Percentiles rank a stretch among this genome's conserved stretches.
phyloP scores from a whole-genome alignment of 2,888 invertebrate genomes.

The Cryptus viduatorius region DNA sequence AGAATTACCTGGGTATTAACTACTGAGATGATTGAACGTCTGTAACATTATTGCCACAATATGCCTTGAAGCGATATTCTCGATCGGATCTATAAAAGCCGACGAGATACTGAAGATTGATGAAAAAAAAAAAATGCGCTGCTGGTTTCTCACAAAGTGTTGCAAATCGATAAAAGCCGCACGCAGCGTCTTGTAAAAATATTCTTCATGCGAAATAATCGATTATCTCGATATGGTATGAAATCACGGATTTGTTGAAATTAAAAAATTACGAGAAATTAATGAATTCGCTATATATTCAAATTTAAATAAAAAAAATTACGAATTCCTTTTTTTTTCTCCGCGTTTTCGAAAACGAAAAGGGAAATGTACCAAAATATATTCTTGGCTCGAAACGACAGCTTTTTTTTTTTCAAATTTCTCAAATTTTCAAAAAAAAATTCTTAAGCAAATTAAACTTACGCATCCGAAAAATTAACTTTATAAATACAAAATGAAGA shows the following conservation, averaged over 20 bases:
- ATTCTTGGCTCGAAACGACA: too few species aligned
- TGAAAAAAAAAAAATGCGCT: background rate
- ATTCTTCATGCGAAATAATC: background rate
- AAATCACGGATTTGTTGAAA: background rate
- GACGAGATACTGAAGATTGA: background rate
- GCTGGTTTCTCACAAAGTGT: background rate
- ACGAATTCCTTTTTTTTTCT: too few species aligned
- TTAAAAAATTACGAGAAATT: background rate
- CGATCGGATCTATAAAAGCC: background rate
- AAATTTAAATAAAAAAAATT: background rate
- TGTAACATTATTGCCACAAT: conserved; percentile 24
- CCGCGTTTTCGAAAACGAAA: too few species aligned
- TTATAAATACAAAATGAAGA: too few species aligned
- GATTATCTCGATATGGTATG: too few species aligned
- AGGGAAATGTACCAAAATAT: too few species aligned
- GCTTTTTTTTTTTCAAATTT: too few species aligned
- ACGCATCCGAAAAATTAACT: too few species aligned
- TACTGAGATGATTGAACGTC: conserved; percentile 23
- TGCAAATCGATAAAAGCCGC: background rate
- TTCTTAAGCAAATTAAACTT: too few species aligned
- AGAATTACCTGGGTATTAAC: conserved; percentile 16
- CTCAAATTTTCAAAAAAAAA: too few species aligned
- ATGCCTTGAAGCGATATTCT: background rate
- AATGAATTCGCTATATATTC: background rate
- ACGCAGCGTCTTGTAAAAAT: background rate